These are phyloP conservation scores for Strongylocentrotus purpuratus DNA, from an alignment of 35 echinoderm and acorn worm genomes.

Conservation along the genomic window DNA sequence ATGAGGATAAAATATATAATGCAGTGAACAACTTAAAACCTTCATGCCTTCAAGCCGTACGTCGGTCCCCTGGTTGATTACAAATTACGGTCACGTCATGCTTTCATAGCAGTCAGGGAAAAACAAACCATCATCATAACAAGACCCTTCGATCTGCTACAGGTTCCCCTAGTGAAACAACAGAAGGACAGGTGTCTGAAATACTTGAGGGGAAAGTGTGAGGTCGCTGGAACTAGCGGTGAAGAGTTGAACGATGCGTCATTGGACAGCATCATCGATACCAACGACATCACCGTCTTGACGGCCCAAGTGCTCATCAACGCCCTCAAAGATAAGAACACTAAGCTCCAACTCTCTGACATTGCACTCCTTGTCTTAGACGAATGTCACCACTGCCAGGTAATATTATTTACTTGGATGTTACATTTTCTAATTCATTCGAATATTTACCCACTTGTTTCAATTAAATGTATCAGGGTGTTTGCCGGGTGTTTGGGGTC, in stretches of 20 bases:
- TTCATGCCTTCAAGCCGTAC: too few relatives aligned
- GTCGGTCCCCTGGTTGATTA: too few relatives aligned
- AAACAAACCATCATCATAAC: neutral
- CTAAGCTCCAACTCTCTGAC: constrained; percentile 51
- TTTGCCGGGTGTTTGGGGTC: too few relatives aligned
- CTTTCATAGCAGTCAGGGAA: too few relatives aligned
- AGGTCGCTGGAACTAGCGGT: constrained; percentile 61
- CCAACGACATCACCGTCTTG: constrained; percentile 61
- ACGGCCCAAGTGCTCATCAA: constrained; percentile 81
- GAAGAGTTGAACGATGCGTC: constrained; percentile 40
- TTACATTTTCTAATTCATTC: neutral
- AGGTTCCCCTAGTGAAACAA: constrained; percentile 80
- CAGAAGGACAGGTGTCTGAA: constrained; percentile 60
- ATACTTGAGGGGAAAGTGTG: constrained; percentile 29
- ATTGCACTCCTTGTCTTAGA: constrained; percentile 73
- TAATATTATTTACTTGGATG: neutral
- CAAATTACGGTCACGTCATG: too few relatives aligned
- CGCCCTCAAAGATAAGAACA: constrained; percentile 40
- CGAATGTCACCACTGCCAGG: constrained; percentile 84
- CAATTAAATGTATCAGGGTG: too few relatives aligned
- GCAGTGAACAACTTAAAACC: too few relatives aligned
- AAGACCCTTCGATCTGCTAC: neutral
- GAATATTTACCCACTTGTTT: too few relatives aligned
- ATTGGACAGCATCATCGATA: constrained; percentile 49
- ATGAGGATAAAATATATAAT: too few relatives aligned